phyloP scores from a whole-genome alignment of 2,888 invertebrate species.

The Phragmatobia fuliginosa region DNA sequence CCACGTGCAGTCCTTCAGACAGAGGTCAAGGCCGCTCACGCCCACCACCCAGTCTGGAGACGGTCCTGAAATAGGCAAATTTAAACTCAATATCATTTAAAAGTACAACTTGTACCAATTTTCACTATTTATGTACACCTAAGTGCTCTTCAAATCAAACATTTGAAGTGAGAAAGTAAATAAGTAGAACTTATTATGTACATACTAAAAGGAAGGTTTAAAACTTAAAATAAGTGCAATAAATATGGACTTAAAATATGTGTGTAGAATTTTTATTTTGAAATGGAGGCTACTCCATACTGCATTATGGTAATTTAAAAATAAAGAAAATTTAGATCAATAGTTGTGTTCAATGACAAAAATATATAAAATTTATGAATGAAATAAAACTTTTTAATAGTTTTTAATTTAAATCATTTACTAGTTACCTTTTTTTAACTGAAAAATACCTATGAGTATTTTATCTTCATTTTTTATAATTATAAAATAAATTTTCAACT shows the following conservation, averaged over 20 bases:
- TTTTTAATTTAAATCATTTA: too few species aligned
- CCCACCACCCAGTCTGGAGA: constrained; percentile 99
- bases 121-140: not conserved
- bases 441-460: not conserved
- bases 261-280: too few species aligned
- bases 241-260: too few species aligned
- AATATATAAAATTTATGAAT: too few species aligned
- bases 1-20: constrained; percentile 96
- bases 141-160: not conserved
- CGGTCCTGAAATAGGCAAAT: constrained; percentile 88
- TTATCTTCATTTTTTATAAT: not conserved
- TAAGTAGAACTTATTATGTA: not conserved
- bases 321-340: too few species aligned
- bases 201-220: not conserved
- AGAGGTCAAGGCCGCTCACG: constrained; percentile 94
- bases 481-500: constrained; percentile 31
- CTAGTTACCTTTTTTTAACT: not conserved
- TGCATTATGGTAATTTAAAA: too few species aligned
- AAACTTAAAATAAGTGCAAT: not conserved
- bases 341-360: too few species aligned
- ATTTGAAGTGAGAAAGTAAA: not conserved
- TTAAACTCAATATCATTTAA: not conserved
- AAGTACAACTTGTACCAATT: too few species aligned
- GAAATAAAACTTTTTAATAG: too few species aligned
- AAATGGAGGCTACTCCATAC: too few species aligned